Evolutionary conservation across 2,113 vertebrate genomes (phyloP), one percentile per base, ranked within the genome.

Genomic region (Ondatra zibethicus): DNA sequence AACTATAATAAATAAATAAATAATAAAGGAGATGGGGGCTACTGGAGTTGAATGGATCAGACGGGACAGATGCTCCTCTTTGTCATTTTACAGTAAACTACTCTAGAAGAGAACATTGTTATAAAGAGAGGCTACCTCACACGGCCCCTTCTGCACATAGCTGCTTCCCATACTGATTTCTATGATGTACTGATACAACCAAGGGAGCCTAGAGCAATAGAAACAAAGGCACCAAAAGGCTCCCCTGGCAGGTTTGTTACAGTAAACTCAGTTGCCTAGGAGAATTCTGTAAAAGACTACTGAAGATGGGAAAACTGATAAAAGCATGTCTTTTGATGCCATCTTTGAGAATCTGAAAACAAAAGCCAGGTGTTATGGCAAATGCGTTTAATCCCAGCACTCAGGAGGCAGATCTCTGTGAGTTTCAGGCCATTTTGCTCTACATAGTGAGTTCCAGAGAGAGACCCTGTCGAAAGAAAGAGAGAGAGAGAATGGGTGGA

Each of bases 331-430:
- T n/a, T 88, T 36, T 66, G 55, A 61, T 72, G 70, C 76, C 90
- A 85, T 66, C 68, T 93, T 88, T 85, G 65, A 89, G 66, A 94
- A 73, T 75, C 27, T 58, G 31, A 45, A 81, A 89, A 39, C 36
- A 61, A 61, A 81, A 11, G 50, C 21, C 1, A 1, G 11, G 9
- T 11, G n/a, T 39, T 58, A 25, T 82, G 36, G 55, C 23, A 7
- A 36, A 39, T 0, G 2, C 23, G 36, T 82, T 82, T 61, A 61
- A 82, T 61, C 55, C 23, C 80, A 82, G 3, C 55, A 27, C 55
- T 29, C 11, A 25, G 52, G 52, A 82, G 73, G 52, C 52, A 39
- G 50, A 81, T 77, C 25, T 47, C 42, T 77, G 42, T 45, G 42
- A 77, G 75, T 12, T 47, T 14, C 25, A 47, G 45, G 75, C 39